Evolutionary conservation across 2,797 vertebrate genomes (phyloP).

Genomic region (Oreochromis grahami): DNA sequence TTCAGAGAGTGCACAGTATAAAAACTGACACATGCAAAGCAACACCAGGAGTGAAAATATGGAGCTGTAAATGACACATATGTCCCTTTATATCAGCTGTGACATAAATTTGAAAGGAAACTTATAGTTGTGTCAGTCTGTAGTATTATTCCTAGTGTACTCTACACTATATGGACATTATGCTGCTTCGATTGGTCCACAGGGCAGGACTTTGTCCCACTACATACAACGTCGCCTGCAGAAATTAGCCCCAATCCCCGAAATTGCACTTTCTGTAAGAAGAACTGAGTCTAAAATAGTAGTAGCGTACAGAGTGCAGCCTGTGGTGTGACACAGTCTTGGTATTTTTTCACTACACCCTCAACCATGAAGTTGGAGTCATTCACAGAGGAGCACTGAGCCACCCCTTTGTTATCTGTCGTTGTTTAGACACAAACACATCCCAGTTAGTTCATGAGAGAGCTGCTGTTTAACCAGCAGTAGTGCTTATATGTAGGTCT

Average conservation of each 20-base stretch:
- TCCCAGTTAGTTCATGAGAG: constrained; percentile 23
- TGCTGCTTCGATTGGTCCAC: background rate
- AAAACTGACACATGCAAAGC: background rate
- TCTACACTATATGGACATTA: background rate
- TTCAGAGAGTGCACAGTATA: background rate
- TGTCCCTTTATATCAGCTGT: background rate
- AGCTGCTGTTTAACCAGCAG: background rate
- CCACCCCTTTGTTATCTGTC: constrained; percentile 9
- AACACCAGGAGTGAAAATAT: background rate
- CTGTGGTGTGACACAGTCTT: background rate
- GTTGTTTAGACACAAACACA: constrained; percentile 32
- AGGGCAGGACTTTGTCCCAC: background rate
- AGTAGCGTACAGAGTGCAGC: background rate
- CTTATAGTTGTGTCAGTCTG: background rate
- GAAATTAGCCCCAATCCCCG: background rate
- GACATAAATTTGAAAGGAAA: background rate
- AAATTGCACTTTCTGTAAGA: background rate
- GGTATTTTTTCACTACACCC: background rate
- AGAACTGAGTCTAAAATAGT: background rate
- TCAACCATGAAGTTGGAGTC: background rate
- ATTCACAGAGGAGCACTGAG: constrained; percentile 14
- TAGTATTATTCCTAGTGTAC: background rate
- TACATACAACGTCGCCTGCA: background rate
- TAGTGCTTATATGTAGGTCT: background rate
- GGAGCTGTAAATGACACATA: background rate